Conservation (phyloP, 2,888 invertebrate species). For the Caenorhabditis uteleia region DNA sequence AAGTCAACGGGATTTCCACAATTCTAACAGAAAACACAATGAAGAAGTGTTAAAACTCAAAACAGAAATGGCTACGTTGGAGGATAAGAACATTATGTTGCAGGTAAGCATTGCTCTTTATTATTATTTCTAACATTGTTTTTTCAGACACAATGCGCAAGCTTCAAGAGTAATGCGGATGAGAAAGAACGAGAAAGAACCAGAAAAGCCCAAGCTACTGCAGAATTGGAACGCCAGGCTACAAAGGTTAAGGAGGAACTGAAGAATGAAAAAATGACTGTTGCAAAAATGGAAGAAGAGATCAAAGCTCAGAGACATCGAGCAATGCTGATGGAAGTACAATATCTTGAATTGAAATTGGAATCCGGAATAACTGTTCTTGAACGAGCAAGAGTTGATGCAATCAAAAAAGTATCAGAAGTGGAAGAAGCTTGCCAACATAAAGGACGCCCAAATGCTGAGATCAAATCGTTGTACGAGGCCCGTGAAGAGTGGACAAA, state of each 20-base stretch:
- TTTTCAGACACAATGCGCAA: too few relatives aligned
- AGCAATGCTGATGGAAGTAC: constrained; percentile 58
- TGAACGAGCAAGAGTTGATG: constrained; percentile 60
- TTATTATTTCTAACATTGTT: too few relatives aligned
- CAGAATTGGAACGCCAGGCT: constrained; percentile 45
- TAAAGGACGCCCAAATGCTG: constrained; percentile 2
- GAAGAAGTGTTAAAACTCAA: constrained; percentile 35
- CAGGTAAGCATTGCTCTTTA: too few relatives aligned
- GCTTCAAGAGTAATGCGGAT: not conserved
- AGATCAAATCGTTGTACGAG: constrained; percentile 6
- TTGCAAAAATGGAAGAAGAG: constrained; percentile 9
- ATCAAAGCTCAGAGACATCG: constrained; percentile 48
- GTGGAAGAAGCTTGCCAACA: constrained; percentile 24
- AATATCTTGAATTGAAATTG: constrained; percentile 54
- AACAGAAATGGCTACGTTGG: constrained; percentile 9
- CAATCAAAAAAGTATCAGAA: constrained; percentile 21
- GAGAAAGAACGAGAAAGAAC: not conserved
- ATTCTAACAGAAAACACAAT: constrained; percentile 39
- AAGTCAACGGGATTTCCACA: constrained; percentile 44
- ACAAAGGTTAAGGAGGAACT: constrained; percentile 48
- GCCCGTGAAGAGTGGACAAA: constrained; percentile 25
- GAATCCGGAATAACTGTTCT: constrained; percentile 57
- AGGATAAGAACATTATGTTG: constrained; percentile 12
- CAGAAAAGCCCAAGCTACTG: constrained; percentile 47
- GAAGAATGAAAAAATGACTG: constrained; percentile 45